Evolutionary conservation across 2,888 invertebrate genomes (phyloP).

Genomic region (Cerastis rubricosa): DNA sequence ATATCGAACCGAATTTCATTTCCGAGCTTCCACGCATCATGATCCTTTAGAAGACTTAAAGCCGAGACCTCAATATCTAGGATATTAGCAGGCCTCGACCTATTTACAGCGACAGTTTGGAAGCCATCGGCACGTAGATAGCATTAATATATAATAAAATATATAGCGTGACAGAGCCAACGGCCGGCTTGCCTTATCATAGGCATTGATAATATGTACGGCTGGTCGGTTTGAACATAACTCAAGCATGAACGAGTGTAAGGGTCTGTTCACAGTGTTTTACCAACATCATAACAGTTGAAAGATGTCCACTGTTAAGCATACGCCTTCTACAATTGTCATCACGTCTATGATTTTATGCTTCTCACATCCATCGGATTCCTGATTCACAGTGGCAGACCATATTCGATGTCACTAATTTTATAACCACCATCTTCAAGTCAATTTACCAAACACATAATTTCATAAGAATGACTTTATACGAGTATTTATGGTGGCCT

Average conservation of each 20-base stretch:
- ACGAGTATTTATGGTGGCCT: not conserved
- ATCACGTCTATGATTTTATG: not conserved
- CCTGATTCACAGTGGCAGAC: not conserved
- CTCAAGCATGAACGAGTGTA: slow-evolving; percentile 1
- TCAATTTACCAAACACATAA: not conserved
- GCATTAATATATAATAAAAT: slow-evolving; percentile 40
- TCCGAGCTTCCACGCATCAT: slow-evolving; percentile 22
- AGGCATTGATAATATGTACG: slow-evolving; percentile 23
- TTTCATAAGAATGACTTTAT: not conserved
- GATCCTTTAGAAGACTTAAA: slow-evolving; percentile 52
- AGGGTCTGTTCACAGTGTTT: too few relatives aligned
- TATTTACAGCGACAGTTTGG: slow-evolving; percentile 50
- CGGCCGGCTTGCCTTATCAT: slow-evolving; percentile 47
- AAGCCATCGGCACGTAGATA: slow-evolving; percentile 57
- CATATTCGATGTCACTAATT: not conserved
- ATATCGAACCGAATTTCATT: slow-evolving; percentile 51
- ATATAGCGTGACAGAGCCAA: slow-evolving; percentile 25
- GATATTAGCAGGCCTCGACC: slow-evolving; percentile 47
- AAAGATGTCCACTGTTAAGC: not conserved
- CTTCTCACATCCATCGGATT: not conserved
- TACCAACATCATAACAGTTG: not conserved
- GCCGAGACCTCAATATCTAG: slow-evolving; percentile 51
- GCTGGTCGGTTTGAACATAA: slow-evolving; percentile 8
- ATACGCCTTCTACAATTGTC: too few relatives aligned
- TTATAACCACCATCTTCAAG: not conserved